Evolutionary conservation across 2,113 vertebrate species (phyloP), one percentile per base, ranked within the genome.

Genomic region (Corynorhinus townsendii): DNA sequence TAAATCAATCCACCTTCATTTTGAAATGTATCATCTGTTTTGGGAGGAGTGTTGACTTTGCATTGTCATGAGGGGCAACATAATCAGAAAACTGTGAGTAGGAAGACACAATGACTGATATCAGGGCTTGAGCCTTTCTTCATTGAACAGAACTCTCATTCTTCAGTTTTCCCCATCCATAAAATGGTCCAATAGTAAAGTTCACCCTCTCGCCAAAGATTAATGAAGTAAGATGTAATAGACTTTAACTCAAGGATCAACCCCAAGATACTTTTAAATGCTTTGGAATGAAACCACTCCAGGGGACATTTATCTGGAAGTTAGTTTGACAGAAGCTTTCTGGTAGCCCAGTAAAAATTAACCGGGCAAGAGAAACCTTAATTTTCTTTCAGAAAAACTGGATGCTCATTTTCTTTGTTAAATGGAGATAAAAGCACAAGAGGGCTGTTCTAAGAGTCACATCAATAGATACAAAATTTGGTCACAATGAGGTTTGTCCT

Each of bases 51-150:
- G 38, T 59, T 54, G 33, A 49, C 45, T 54, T 47, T 22, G 3
- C 2, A 5, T 20, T 47, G n/a, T 26, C 11, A 2, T 0, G 3
- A 62, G 22, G 43, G 20, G 15, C 4, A 4, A 14, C 12, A 6
- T 8, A 5, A 35, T 26, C 40, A 56, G 68, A 77, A 40, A 49
- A 14, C 62, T 16, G 17, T 38, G 54, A 24, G 7, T 1, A 6
- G 52, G 35, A 68, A 73, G 81, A 62, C 24, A 47, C 11, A 0
- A 7, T 26, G 52, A 17, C 40, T 11, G 54, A 12, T 26, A 26
- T 11, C 11, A 6, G 35, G 28, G 9, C 45, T 33, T 24, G 11
- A 71, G 45, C 16, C 28, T 14, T n/a, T 75, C 71, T 54, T 20
- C 8, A 38, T 45, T 76, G 24, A 22, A 4, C 38, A 33, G 56